phyloP scores from a whole-genome alignment of 2,888 invertebrate species.

The Lumbricus terrestris region DNA sequence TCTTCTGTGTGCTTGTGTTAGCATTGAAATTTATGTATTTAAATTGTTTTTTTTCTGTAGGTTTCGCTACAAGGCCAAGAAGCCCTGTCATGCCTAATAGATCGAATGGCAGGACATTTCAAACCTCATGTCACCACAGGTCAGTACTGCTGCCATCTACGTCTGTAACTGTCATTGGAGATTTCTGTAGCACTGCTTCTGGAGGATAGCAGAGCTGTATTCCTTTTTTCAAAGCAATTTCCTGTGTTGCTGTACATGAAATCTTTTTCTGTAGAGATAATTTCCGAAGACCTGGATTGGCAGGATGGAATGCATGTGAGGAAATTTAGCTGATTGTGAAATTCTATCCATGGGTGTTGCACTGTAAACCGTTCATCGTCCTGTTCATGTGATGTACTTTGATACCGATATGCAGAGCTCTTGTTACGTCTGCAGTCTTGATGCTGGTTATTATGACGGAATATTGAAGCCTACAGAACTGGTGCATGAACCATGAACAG shows the following conservation, averaged over 20 bases:
- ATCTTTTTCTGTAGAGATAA: neutral
- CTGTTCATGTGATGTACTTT: neutral
- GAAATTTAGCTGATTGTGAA: neutral
- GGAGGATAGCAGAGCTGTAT: neutral
- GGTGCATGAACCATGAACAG: no score
- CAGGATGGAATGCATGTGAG: neutral
- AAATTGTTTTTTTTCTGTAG: conserved; percentile 64
- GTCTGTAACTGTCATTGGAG: neutral
- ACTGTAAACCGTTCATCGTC: neutral
- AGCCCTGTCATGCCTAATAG: conserved; percentile 79
- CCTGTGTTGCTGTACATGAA: neutral
- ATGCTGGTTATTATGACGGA: neutral
- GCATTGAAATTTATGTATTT: neutral
- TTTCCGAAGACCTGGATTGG: neutral
- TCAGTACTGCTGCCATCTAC: conserved; percentile 43
- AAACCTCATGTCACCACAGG: conserved; percentile 78
- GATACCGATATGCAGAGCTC: neutral
- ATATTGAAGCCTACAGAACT: no score
- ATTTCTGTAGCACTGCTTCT: neutral
- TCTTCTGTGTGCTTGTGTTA: neutral
- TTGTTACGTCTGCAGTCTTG: neutral
- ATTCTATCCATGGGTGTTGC: neutral
- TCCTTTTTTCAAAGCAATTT: neutral
- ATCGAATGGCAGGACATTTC: conserved; percentile 83
- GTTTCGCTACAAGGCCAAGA: conserved; percentile 89